Conservation (phyloP, 2,888 invertebrate species). For the Odontocolon sp. region DNA sequence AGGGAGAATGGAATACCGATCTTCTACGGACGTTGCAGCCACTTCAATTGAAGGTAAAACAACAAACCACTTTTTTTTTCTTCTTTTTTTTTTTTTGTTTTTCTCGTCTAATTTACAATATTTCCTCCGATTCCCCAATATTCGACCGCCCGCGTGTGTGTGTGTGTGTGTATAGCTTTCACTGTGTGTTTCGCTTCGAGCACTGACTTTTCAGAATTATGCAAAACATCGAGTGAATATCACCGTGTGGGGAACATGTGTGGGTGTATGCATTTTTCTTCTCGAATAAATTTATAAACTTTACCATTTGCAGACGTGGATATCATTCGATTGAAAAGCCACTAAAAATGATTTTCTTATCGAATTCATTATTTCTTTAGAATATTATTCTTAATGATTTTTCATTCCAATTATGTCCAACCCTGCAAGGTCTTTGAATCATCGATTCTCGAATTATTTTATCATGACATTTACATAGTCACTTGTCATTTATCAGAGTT, state of each 20-base stretch:
- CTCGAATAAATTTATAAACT: not conserved
- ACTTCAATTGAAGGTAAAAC: conserved; percentile 40
- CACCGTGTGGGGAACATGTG: not conserved
- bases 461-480: too few species aligned
- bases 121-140: not conserved
- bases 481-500: too few species aligned
- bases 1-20: conserved; percentile 32
- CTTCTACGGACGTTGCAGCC: conserved; percentile 50
- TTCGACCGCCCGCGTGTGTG: not conserved
- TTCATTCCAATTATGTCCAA: too few species aligned
- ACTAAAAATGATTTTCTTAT: too few species aligned
- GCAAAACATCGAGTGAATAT: not conserved
- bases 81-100: not conserved
- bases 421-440: too few species aligned
- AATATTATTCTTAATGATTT: too few species aligned
- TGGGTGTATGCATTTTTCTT: not conserved
- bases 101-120: not conserved
- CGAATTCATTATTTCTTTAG: too few species aligned
- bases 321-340: too few species aligned
- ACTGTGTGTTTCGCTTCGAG: conserved; percentile 27
- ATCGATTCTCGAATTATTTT: too few species aligned
- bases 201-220: conserved; percentile 15
- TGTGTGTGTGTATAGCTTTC: conserved; percentile 13
- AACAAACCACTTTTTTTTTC: conserved; percentile 6
- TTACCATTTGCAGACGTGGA: too few species aligned